Conservation (phyloP, 2,113 vertebrate genomes). For the Australoheros scitulus region DNA sequence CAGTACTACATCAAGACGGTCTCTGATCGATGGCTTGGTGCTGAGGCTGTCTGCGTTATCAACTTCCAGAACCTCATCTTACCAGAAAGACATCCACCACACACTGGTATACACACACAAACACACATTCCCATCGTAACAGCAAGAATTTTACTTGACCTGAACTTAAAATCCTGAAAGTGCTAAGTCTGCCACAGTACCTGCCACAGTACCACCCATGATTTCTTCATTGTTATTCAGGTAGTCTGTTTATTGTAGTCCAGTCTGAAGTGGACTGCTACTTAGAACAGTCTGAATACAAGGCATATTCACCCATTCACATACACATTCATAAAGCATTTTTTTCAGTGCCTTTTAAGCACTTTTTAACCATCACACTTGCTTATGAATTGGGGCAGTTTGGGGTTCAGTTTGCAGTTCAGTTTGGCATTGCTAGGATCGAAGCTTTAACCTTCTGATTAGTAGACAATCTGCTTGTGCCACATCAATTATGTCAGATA, state of each 20-base stretch:
- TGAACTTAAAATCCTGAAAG: not conserved
- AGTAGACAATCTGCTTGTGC: not conserved
- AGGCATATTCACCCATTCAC: not conserved
- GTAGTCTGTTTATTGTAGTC: not conserved
- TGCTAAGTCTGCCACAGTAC: too few species aligned
- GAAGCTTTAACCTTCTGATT: not conserved
- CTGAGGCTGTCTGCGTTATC: constrained; percentile 94
- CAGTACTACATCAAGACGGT: constrained; percentile 97
- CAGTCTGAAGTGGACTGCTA: not conserved
- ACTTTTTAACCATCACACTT: too few species aligned
- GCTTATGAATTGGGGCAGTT: not conserved
- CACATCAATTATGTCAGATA: not conserved
- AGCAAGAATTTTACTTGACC: not conserved
- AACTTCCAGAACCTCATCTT: constrained; percentile 98
- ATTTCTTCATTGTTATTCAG: not conserved
- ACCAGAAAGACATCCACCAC: constrained; percentile 95
- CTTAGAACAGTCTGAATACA: not conserved
- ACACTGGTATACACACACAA: constrained; percentile 85
- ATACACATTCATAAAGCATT: not conserved
- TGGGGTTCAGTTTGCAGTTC: too few species aligned
- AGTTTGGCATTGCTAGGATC: not conserved
- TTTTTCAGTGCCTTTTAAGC: not conserved
- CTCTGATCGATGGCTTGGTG: constrained; percentile 96
- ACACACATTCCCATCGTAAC: not conserved
- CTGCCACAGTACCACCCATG: not conserved